Evolutionary conservation across 2,888 invertebrate species (phyloP), one percentile per base, ranked within the genome.

Genomic region (Patella ulyssiponensis): DNA sequence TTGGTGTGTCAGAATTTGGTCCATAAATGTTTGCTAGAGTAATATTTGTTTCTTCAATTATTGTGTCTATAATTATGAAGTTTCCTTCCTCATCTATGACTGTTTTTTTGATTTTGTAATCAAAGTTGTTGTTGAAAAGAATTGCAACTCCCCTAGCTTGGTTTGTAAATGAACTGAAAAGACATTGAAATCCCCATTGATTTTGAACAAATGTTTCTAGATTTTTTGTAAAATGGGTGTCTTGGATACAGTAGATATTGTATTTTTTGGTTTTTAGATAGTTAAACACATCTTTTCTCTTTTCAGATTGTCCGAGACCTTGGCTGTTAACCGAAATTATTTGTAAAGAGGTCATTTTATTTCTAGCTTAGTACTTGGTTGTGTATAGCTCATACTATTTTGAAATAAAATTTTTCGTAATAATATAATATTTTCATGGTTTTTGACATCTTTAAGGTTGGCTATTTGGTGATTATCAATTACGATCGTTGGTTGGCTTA

Each of bases 1-100:
- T 23, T 44, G 73, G 77, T 69, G 33, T 52, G 17, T 77, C 77
- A 11, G 20, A 54, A 44, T 77, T 77, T 69, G 74, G 77, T 9
- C 77, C 70, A 74, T 77, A 77, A 11, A 77, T 7, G 20, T 54
- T 77, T 64, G 12, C 23, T 20, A 20, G 20, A 64, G 64, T 64
- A 20, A 64, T 20, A 23, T 64, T 64, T 20, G 64, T 64, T 64
- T 64, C 64, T 20, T 58, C 20, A 64, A 64, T 23, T 20, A 23
- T 64, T 15, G 20, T n/a, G 64, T 64, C 64, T 64, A 64, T 23
- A 15, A 23, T 23, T 64, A 64, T 9, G n/a, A 64, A 23, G 23
- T 64, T 64, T 11, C 64, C 64, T 23, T 58, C 64, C 9, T 64
- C 12, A 23, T 64, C 64, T 64, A 2, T 20, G 7, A 64, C 7